Percentiles rank a stretch among this genome's conserved stretches.
These are phyloP conservation scores for Margarornis squamiger DNA, from an alignment of 2,797 vertebrate species.

Conservation along the genomic window DNA sequence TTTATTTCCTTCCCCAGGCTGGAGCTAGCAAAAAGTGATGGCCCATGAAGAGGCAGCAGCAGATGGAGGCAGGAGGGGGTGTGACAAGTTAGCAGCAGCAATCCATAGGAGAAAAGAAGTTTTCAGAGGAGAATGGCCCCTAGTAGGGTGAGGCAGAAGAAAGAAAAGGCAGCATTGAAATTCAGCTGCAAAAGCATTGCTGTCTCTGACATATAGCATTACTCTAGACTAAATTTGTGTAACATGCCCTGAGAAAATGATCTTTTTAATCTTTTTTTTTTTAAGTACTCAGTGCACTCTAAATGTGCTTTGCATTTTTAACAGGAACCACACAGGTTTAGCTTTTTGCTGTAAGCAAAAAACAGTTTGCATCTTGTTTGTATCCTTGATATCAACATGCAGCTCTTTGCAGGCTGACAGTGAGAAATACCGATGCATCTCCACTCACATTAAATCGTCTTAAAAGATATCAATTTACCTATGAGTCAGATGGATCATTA, in stretches of 20 bases:
- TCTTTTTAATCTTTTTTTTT: background rate
- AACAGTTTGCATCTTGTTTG: background rate
- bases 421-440: background rate
- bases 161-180: background rate
- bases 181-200: background rate
- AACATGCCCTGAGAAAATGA: background rate
- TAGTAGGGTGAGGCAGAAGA: background rate
- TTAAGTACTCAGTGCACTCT: background rate
- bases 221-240: background rate
- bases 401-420: background rate
- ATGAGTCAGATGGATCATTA: background rate
- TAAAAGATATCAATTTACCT: background rate
- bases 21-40: background rate
- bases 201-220: background rate
- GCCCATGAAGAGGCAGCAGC: background rate
- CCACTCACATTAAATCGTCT: background rate
- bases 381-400: background rate
- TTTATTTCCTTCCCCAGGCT: background rate
- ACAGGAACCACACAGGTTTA: background rate
- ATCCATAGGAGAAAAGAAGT: background rate
- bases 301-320: background rate
- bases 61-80: constrained; percentile 15
- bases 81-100: background rate
- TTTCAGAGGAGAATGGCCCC: background rate
- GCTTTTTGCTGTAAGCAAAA: background rate